Percentiles rank a stretch among this genome's conserved stretches.
Evolutionary conservation across 2,888 invertebrate genomes (phyloP).

Genomic region (Lithophane socia): DNA sequence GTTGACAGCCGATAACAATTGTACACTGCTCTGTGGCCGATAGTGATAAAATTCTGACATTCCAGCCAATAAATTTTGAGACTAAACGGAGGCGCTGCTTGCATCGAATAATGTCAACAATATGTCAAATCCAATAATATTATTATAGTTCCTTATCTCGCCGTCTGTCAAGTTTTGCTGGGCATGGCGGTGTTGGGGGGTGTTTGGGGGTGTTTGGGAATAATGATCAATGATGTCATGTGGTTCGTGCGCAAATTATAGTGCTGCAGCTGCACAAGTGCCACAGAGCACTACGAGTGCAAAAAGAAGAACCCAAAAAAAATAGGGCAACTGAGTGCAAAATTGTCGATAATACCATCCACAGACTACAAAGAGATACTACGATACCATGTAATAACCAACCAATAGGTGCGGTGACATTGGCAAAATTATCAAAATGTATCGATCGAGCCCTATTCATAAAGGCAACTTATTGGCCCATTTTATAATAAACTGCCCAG

Average conservation of each 20-base stretch:
- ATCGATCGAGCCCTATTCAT: background rate
- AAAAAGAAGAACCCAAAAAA: background rate
- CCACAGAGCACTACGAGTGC: background rate
- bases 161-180: background rate
- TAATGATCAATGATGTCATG: background rate
- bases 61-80: background rate
- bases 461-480: background rate
- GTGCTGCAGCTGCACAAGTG: background rate
- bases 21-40: too few species aligned
- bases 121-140: background rate
- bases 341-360: background rate
- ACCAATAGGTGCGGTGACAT: background rate
- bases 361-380: too few species aligned
- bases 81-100: background rate
- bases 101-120: background rate
- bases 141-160: background rate
- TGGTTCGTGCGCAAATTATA: background rate
- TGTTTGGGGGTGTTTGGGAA: background rate
- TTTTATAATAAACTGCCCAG: background rate
- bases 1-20: conserved; percentile 20
- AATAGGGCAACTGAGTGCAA: background rate
- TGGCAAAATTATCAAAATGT: background rate
- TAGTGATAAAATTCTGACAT: too few species aligned
- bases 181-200: background rate
- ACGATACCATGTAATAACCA: background rate